A percentile compares a stretch with the other conserved stretches of the same genome.
These are phyloP conservation scores for Melopsittacus undulatus DNA, from an alignment of 2,797 vertebrate genomes.

Conservation along the genomic window DNA sequence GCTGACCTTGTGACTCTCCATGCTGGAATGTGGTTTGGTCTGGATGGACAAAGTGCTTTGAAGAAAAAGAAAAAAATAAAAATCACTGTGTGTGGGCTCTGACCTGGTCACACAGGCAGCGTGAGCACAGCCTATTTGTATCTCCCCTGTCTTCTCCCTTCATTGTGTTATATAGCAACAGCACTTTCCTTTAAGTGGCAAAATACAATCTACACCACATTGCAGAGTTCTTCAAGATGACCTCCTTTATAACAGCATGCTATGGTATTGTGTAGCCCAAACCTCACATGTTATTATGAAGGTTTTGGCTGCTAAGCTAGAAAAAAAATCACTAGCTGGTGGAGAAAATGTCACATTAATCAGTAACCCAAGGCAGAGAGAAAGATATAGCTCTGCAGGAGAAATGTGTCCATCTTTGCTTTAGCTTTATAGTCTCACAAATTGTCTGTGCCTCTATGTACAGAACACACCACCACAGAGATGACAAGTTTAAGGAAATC, in stretches of 20 bases:
- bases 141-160: background rate
- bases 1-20: background rate
- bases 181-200: background rate
- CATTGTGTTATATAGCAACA: background rate
- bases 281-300: background rate
- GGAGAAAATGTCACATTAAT: background rate
- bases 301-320: background rate
- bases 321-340: accelerated
- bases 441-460: background rate
- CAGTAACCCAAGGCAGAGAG: background rate
- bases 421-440: background rate
- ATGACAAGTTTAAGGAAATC: background rate
- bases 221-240: background rate
- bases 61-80: background rate
- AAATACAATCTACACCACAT: background rate
- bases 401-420: background rate
- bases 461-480: background rate
- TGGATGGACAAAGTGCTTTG: background rate
- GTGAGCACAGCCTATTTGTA: background rate
- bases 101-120: background rate
- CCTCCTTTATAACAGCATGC: background rate
- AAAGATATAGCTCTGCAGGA: background rate
- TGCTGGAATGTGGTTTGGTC: background rate
- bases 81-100: conserved; percentile 28
- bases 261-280: background rate